Percentiles rank a stretch among this genome's conserved stretches.
phyloP scores from a whole-genome alignment of 2,797 vertebrate genomes.

The Mormyrops boulengeri region DNA sequence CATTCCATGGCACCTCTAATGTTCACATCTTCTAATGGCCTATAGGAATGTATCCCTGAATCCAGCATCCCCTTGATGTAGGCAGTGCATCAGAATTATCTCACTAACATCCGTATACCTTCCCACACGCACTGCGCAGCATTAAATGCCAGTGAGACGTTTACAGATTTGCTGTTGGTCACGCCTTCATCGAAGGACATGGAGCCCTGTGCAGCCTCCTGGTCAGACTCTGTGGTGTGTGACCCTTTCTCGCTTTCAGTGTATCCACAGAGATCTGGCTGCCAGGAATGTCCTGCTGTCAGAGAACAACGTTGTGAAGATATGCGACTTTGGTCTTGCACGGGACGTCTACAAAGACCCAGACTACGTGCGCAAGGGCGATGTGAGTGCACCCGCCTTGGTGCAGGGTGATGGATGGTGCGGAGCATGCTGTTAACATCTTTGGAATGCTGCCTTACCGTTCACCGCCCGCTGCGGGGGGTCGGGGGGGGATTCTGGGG shows the following conservation, averaged over 20 bases:
- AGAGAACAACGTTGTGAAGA: constrained; percentile 91
- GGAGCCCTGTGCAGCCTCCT: background rate
- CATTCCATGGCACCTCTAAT: background rate
- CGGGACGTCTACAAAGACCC: constrained; percentile 91
- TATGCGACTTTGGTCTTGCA: constrained; percentile 89
- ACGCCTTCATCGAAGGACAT: background rate
- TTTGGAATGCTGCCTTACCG: background rate
- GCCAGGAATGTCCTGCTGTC: constrained; percentile 87
- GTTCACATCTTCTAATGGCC: background rate
- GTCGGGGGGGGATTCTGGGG: background rate
- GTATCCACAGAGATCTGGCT: constrained; percentile 86
- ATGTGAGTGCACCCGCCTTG: constrained; percentile 65
- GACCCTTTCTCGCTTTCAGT: constrained; percentile 53
- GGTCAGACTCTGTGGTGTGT: background rate
- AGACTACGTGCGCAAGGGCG: constrained; percentile 89
- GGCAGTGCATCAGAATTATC: background rate
- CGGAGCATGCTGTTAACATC: background rate
- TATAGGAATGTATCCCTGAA: background rate
- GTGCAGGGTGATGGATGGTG: background rate
- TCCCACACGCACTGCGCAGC: background rate
- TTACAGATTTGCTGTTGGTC: background rate
- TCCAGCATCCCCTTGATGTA: background rate
- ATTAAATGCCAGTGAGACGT: background rate
- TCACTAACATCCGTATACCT: background rate
- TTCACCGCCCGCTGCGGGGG: background rate